phyloP scores from a whole-genome alignment of 2,888 invertebrate genomes.

The Drosophila anomelani region DNA sequence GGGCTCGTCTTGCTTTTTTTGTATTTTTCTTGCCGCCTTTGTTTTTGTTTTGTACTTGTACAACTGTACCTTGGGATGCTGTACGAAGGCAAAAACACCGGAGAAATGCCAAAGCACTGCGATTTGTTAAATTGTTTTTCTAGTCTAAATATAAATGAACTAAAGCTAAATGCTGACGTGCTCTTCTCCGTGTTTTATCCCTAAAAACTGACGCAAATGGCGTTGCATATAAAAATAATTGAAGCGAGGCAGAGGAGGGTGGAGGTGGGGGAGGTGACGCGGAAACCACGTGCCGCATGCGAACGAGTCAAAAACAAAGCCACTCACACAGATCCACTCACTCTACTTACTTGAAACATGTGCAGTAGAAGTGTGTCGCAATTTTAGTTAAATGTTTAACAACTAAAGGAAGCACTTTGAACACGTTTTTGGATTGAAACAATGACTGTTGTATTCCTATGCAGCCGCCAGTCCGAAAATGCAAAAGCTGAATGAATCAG shows the following conservation, averaged over 20 bases:
- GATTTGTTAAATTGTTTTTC: constrained; percentile 66
- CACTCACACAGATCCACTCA: constrained; percentile 19
- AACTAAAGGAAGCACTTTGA: constrained; percentile 17
- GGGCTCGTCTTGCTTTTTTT: constrained; percentile 59
- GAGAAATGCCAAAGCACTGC: constrained; percentile 48
- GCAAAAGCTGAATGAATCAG: constrained; percentile 60
- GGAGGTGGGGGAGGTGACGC: constrained; percentile 16
- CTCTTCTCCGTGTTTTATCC: constrained; percentile 45
- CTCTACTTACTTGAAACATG: constrained; percentile 73
- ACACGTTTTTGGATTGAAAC: constrained; percentile 19
- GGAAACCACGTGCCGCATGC: constrained; percentile 65
- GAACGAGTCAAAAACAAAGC: constrained; percentile 27
- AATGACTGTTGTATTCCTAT: constrained; percentile 12
- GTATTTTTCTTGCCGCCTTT: constrained; percentile 11
- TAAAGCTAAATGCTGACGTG: constrained; percentile 67
- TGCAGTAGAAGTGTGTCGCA: constrained; percentile 55
- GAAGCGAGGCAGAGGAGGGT: neutral
- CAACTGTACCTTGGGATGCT: constrained; percentile 69
- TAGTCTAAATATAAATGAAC: constrained; percentile 71
- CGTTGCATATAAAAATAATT: constrained; percentile 55
- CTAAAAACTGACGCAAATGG: constrained; percentile 68
- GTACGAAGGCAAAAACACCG: constrained; percentile 17
- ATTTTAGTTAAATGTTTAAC: constrained; percentile 44
- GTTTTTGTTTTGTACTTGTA: constrained; percentile 47
- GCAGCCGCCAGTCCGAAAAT: constrained; percentile 71